Percentiles rank a stretch among this genome's conserved stretches.
phyloP scores from a whole-genome alignment of 2,113 vertebrate species.

The Amblyopsis rosae region DNA sequence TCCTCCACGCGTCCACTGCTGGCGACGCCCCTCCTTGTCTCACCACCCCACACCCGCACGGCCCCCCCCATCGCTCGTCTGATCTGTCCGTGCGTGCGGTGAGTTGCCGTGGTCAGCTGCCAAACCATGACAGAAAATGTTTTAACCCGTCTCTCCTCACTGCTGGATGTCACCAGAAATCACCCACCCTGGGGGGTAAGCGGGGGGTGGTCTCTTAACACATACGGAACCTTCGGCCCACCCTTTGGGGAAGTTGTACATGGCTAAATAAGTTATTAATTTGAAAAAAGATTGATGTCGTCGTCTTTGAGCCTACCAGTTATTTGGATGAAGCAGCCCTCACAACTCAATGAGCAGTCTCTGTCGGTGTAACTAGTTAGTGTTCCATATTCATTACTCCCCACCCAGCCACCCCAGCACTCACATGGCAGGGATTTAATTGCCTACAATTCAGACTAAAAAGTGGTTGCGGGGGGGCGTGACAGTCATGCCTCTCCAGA shows the following conservation, averaged over 20 bases:
- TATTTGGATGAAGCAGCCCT: conserved; percentile 62
- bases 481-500: conserved; percentile 46
- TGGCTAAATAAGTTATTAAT: background rate
- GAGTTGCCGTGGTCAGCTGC: conserved; percentile 59
- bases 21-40: conserved; percentile 23
- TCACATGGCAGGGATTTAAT: conserved; percentile 66
- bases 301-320: conserved; percentile 60
- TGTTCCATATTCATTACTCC: conserved; percentile 73
- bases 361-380: conserved; percentile 49
- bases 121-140: conserved; percentile 45
- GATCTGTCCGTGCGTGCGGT: conserved; percentile 49
- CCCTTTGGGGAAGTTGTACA: conserved; percentile 40
- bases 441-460: conserved; percentile 64
- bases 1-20: conserved; percentile 63
- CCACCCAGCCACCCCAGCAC: conserved; percentile 35
- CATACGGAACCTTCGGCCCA: conserved; percentile 66
- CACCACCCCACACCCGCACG: conserved; percentile 3
- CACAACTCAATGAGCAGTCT: conserved; percentile 63
- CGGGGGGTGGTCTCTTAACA: conserved; percentile 31
- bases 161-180: conserved; percentile 68
- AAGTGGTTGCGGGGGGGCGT: conserved; percentile 52
- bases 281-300: conserved; percentile 39
- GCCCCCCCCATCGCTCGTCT: conserved; percentile 53
- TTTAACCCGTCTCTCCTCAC: conserved; percentile 60
- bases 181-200: conserved; percentile 68